Base-by-base conservation (phyloP, 2,888 invertebrate genomes). In the Harpalus rufipes region DNA sequence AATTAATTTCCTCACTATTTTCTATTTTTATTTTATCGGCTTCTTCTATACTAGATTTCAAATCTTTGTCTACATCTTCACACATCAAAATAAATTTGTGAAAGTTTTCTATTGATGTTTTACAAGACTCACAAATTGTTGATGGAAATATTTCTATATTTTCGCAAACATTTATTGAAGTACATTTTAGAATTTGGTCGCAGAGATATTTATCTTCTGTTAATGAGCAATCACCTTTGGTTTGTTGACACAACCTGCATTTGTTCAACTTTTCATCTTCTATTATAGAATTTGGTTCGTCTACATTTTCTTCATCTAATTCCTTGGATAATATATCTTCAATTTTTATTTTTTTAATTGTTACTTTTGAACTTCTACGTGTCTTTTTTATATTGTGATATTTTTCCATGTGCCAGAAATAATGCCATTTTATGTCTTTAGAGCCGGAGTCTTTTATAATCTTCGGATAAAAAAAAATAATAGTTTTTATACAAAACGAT, bases 121-220 rank as follows among this genome's bases (percentile, higher is more conserved):
- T 85, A 68, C 89, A 89, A 56, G 84, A 74, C 14, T 61, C 51
- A 78, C 89, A 89, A 41, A 88, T 86, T 56, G 80, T 85, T 58
- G 51, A 85, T 78, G 89, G 89, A 65, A 88, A 85, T 12, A 81
- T 18, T 10, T 84, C 80, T 14, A 76, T 85, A 21, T 85, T 81
- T n/a, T 87, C 87, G 12, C 8, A 32, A 5, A 88, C 88, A 85
- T 88, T 86, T 56, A 88, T 85, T 84, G 85, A 87, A 4, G 87
- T 86, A 76, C 87, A 87, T 68, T 87, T 85, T 7, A 84, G 78
- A 72, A 88, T 87, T 74, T 86, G 86, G 58, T 86, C 72, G 59
- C 85, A 86, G 65, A 88, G 84, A 56, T 87, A 81, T 59, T 86
- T 59, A 74, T 87, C 85, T 39, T 68, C 74, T 7, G 72, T 58